phyloP scores from a whole-genome alignment of 1,140 invertebrate species.

The Anoplophora glabripennis region DNA sequence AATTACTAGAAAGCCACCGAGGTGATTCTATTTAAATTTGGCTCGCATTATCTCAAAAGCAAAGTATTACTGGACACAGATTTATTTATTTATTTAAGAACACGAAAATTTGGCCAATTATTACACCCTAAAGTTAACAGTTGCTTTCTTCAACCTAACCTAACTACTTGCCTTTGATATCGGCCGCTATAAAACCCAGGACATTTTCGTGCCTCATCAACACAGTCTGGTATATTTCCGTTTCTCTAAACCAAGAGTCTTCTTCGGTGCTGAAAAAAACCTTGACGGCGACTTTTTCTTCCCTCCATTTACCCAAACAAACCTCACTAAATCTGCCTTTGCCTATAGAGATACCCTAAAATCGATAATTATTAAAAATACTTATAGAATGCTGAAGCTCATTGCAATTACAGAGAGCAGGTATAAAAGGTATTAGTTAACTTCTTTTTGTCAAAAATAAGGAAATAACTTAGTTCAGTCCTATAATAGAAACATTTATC shows the following conservation, averaged over 20 bases:
- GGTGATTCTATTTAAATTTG: no score
- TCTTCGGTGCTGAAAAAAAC: conserved; percentile 86
- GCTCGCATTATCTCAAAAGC: no score
- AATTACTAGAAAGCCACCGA: no score
- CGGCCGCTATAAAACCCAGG: conserved; percentile 86
- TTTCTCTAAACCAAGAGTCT: conserved; percentile 87
- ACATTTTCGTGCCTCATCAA: conserved; percentile 93
- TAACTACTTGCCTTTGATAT: conserved; percentile 67
- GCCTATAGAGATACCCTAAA: conserved; percentile 63
- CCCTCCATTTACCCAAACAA: conserved; percentile 73
- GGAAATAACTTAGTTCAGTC: no score
- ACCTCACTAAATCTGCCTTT: conserved; percentile 90
- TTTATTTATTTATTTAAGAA: not conserved
- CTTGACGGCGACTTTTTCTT: conserved; percentile 87
- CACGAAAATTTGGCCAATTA: not conserved
- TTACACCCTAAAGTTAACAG: not conserved
- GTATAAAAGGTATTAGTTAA: no score
- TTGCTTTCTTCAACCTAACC: conserved; percentile 24
- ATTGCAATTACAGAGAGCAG: no score
- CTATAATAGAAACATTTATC: no score
- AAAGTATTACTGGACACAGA: no score
- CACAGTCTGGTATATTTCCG: conserved; percentile 90
- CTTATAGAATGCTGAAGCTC: no score
- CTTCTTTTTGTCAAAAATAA: no score
- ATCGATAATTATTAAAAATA: no score